phyloP scores from a whole-genome alignment of 2,113 vertebrate species.

The Eclectus roratus region DNA sequence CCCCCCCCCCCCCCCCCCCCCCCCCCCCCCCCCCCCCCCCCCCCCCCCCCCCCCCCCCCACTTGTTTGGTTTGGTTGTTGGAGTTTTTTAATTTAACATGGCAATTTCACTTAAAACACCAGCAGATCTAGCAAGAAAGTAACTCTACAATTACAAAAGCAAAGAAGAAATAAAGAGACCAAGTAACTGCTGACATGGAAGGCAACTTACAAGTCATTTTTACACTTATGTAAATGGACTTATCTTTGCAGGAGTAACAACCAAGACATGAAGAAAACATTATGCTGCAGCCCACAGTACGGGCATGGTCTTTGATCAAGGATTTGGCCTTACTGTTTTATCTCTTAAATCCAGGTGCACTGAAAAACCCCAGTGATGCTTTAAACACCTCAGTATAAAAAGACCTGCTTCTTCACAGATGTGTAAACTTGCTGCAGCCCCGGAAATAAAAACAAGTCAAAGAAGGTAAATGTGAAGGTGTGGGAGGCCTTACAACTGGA shows the following conservation, averaged over 20 bases:
- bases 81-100: background rate
- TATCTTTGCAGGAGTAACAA: slow-evolving; percentile 20
- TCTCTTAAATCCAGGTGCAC: slow-evolving; percentile 29
- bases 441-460: background rate
- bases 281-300: background rate
- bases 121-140: background rate
- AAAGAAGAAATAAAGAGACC: background rate
- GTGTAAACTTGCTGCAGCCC: background rate
- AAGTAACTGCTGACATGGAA: background rate
- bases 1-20: too few species aligned
- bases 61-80: background rate
- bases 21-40: too few species aligned
- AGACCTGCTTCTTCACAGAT: background rate
- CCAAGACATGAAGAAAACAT: slow-evolving; percentile 2
- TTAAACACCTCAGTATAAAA: background rate
- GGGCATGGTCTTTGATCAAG: background rate
- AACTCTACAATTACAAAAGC: background rate
- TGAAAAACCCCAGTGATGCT: slow-evolving; percentile 23
- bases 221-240: background rate
- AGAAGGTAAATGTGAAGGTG: background rate
- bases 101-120: background rate
- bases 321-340: slow-evolving; percentile 19
- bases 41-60: too few species aligned
- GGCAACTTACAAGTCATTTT: background rate
- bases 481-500: background rate